phyloP scores from a whole-genome alignment of 2,888 invertebrate species.

The Neuroscelio doddi region DNA sequence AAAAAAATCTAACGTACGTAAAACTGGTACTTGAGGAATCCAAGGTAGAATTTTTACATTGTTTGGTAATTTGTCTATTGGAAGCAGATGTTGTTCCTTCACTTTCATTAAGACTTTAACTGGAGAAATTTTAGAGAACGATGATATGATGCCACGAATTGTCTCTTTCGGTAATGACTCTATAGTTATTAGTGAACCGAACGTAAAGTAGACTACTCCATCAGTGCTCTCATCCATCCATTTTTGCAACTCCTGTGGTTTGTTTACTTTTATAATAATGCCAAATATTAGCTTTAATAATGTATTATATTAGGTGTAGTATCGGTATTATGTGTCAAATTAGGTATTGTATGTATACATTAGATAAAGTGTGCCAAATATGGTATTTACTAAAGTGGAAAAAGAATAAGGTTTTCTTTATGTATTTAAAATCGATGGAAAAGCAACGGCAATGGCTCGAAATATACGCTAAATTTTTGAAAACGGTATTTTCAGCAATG shows the following conservation, averaged over 20 bases:
- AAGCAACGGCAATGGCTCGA: too few relatives aligned
- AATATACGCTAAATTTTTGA: too few relatives aligned
- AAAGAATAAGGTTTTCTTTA: too few relatives aligned
- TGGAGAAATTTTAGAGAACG: constrained; percentile 60
- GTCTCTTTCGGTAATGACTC: constrained; percentile 54
- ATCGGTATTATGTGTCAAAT: too few relatives aligned
- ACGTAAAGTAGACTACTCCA: constrained; percentile 62
- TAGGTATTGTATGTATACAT: too few relatives aligned
- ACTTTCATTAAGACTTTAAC: constrained; percentile 60
- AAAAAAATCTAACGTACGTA: too few relatives aligned
- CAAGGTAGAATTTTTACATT: constrained; percentile 61
- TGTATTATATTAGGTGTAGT: too few relatives aligned
- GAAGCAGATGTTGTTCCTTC: constrained; percentile 49
- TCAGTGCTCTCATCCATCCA: constrained; percentile 62
- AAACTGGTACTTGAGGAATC: constrained; percentile 59
- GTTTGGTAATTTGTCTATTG: constrained; percentile 53
- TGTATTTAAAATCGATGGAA: not conserved
- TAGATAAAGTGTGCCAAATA: too few relatives aligned
- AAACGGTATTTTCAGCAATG: too few relatives aligned
- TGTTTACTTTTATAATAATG: too few relatives aligned
- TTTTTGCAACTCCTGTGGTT: constrained; percentile 61
- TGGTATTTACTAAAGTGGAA: too few relatives aligned
- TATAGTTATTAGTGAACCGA: constrained; percentile 64
- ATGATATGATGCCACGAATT: constrained; percentile 49
- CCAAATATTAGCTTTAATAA: too few relatives aligned